Conservation (phyloP, 2,797 vertebrate species). For the Pangasius mekongensis region DNA sequence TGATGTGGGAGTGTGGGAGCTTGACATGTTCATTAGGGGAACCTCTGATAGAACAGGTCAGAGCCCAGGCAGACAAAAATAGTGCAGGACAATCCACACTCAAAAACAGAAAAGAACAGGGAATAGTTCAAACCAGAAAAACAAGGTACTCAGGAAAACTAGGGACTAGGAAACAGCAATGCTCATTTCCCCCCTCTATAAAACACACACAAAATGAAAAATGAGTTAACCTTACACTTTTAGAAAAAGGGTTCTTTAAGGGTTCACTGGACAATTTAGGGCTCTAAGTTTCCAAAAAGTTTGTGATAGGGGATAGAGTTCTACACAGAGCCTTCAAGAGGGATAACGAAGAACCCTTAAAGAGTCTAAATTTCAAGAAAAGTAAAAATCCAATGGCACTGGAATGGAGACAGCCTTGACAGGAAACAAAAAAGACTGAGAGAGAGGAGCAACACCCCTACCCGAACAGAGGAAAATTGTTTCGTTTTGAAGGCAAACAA, state of each 20-base stretch:
- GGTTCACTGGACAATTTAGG: not conserved
- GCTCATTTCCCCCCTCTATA: not conserved
- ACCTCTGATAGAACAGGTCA: not conserved
- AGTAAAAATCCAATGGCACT: not conserved
- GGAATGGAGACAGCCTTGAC: not conserved
- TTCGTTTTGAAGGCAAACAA: conserved; percentile 49
- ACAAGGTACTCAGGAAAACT: too few species aligned
- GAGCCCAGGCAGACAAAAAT: not conserved
- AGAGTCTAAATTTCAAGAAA: too few species aligned
- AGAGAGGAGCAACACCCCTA: not conserved
- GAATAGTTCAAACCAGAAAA: not conserved
- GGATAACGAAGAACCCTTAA: not conserved
- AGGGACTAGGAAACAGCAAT: not conserved
- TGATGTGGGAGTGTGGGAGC: not conserved
- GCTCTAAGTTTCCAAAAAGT: not conserved
- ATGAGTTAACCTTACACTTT: not conserved
- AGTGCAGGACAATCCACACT: not conserved
- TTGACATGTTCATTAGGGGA: not conserved
- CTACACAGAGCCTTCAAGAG: not conserved
- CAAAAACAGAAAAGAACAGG: not conserved
- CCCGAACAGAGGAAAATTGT: not conserved
- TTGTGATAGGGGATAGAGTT: not conserved
- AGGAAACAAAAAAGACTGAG: conserved; percentile 33
- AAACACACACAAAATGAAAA: not conserved
- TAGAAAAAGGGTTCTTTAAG: not conserved